phyloP scores from a whole-genome alignment of 2,888 invertebrate genomes.

The Napeogenes inachia region DNA sequence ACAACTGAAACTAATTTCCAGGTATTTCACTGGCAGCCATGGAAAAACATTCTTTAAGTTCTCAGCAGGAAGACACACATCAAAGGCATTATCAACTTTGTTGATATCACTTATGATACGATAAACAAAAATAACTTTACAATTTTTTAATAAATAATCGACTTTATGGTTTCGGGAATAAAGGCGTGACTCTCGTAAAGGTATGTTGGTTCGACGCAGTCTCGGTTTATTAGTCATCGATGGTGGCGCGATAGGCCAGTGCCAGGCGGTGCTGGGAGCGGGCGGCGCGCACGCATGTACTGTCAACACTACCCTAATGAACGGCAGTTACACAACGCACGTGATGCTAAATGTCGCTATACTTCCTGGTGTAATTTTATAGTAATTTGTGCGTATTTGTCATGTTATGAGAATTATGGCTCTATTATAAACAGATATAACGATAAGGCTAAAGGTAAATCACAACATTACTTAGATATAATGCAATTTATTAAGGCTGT shows the following conservation, averaged over 20 bases:
- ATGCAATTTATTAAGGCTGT: background rate
- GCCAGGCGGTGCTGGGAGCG: conserved; percentile 61
- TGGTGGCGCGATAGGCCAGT: conserved; percentile 68
- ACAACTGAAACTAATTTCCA: conserved; percentile 47
- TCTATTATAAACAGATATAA: conserved; percentile 27
- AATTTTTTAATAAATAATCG: conserved; percentile 24
- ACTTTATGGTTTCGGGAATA: conserved; percentile 21
- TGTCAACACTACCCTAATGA: conserved; percentile 77
- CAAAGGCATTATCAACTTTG: conserved; percentile 42
- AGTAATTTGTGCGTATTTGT: conserved; percentile 76
- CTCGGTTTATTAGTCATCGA: conserved; percentile 75
- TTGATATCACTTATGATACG: conserved; percentile 53
- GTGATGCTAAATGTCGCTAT: conserved; percentile 71
- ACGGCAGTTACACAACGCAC: conserved; percentile 76
- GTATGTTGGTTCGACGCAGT: conserved; percentile 35
- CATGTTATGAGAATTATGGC: conserved; percentile 58
- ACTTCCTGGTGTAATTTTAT: conserved; percentile 69
- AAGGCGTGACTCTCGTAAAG: conserved; percentile 19
- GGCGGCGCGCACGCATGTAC: conserved; percentile 73
- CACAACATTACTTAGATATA: too few relatives aligned
- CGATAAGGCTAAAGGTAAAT: conserved; percentile 5
- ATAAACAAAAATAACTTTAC: conserved; percentile 39
- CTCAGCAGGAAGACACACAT: conserved; percentile 40
- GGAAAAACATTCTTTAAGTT: conserved; percentile 42
- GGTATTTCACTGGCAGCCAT: conserved; percentile 9